Evolutionary conservation across 1,140 invertebrate genomes (phyloP).

Genomic region (Euwallacea fornicatus): DNA sequence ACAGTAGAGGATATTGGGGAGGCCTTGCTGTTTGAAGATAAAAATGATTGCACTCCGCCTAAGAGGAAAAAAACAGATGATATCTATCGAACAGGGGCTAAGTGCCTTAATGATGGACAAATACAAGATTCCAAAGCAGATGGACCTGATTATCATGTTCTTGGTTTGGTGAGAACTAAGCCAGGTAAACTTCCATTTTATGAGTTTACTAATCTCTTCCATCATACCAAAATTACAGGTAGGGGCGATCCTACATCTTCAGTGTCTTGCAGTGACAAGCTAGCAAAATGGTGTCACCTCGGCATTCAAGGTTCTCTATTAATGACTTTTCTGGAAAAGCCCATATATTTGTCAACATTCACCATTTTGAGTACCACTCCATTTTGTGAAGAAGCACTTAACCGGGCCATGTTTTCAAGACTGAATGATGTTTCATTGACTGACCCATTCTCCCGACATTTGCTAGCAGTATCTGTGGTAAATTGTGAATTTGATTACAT

Average conservation of each 20-base stretch:
- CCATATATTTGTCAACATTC: slow-evolving; percentile 72
- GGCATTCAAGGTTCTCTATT: slow-evolving; percentile 82
- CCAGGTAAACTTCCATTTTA: slow-evolving; percentile 63
- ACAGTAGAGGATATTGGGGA: slow-evolving; percentile 48
- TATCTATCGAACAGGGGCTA: slow-evolving; percentile 81
- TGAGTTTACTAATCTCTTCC: not conserved
- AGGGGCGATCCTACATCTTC: slow-evolving; percentile 86
- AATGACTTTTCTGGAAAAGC: slow-evolving; percentile 65
- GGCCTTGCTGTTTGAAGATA: not conserved
- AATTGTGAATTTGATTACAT: slow-evolving; percentile 53
- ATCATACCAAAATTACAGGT: slow-evolving; percentile 36
- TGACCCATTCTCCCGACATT: slow-evolving; percentile 46
- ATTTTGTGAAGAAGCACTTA: slow-evolving; percentile 64
- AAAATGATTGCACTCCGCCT: slow-evolving; percentile 45
- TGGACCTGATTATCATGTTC: slow-evolving; percentile 62
- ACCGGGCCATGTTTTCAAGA: slow-evolving; percentile 64
- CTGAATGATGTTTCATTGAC: slow-evolving; percentile 51
- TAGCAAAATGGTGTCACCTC: slow-evolving; percentile 83
- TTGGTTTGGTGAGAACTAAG: slow-evolving; percentile 82
- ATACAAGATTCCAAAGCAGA: slow-evolving; percentile 56
- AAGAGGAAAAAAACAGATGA: slow-evolving; percentile 47
- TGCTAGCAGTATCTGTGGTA: slow-evolving; percentile 51
- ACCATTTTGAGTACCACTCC: slow-evolving; percentile 71
- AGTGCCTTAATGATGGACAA: slow-evolving; percentile 65
- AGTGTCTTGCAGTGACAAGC: slow-evolving; percentile 92